Percentiles rank a stretch among this genome's conserved stretches.
phyloP scores from a whole-genome alignment of 2,113 vertebrate species.

The Ciconia stormi region DNA sequence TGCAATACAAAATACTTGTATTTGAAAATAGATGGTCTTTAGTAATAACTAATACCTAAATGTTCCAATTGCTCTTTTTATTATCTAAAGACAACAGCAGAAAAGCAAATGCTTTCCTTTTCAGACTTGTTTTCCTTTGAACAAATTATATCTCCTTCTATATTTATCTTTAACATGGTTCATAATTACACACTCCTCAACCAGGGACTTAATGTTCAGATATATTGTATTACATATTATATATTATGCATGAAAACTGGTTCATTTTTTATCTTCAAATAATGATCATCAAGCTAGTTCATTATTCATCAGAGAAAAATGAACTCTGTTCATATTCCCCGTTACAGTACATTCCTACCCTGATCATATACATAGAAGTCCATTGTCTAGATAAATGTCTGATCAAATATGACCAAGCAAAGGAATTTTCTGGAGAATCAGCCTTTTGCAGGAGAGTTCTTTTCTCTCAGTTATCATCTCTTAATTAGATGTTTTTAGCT shows the following conservation, averaged over 20 bases:
- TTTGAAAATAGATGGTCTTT: neutral
- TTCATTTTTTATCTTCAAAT: constrained; percentile 66
- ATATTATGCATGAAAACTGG: constrained; percentile 63
- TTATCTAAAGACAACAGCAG: neutral
- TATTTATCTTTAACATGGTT: constrained; percentile 54
- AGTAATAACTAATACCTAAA: neutral
- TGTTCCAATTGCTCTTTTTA: neutral
- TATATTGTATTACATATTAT: constrained; percentile 48
- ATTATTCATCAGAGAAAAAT: constrained; percentile 69
- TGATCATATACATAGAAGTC: neutral
- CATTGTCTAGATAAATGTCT: constrained; percentile 30
- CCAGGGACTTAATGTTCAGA: constrained; percentile 30
- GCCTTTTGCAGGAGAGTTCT: neutral
- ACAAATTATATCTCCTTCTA: constrained; percentile 21
- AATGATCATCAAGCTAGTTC: constrained; percentile 59
- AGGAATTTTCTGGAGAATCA: constrained; percentile 2
- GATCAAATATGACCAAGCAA: constrained; percentile 18
- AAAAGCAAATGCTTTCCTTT: neutral
- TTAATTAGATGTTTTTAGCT: neutral
- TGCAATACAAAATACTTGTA: neutral
- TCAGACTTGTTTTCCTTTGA: constrained; percentile 19
- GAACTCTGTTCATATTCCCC: constrained; percentile 23
- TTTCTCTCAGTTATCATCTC: neutral
- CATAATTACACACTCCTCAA: constrained; percentile 22
- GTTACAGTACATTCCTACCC: constrained; percentile 25